Percentiles rank a stretch among this genome's conserved stretches.
These are phyloP conservation scores for Macquaria australasica DNA, from an alignment of 2,113 vertebrate genomes.

Conservation along the genomic window DNA sequence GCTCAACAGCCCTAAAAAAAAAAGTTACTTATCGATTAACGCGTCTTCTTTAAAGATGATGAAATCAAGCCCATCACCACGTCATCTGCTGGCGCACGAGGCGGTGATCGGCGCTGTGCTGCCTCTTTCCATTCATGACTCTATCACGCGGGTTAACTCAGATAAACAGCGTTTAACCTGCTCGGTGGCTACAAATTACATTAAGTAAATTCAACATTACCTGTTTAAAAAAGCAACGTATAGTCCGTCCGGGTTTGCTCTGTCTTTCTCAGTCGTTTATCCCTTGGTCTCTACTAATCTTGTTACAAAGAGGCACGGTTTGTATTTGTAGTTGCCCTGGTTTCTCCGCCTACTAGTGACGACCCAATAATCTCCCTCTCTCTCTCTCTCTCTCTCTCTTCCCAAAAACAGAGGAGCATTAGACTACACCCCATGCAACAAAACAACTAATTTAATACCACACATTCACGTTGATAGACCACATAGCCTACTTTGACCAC, in stretches of 20 bases:
- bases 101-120: neutral
- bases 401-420: neutral
- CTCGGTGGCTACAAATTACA: neutral
- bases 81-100: conserved; percentile 46
- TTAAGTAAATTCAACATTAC: conserved; percentile 32
- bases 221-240: conserved; percentile 6
- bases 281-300: conserved; percentile 7
- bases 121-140: neutral
- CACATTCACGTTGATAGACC: neutral
- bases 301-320: accelerated
- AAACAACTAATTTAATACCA: neutral
- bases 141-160: no score
- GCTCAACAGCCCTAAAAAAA: accelerated
- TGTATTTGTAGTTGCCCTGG: conserved; percentile 37
- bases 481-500: no score
- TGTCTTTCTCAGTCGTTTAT: neutral
- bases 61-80: conserved; percentile 23
- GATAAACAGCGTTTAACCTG: neutral
- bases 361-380: neutral
- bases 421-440: neutral
- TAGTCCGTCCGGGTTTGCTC: neutral
- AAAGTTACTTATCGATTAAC: accelerated
- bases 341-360: conserved; percentile 37
- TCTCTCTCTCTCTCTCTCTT: neutral
- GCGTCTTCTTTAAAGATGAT: neutral